Base-by-base conservation (phyloP, 2,888 invertebrate genomes). In the Poecilus cupreus region DNA sequence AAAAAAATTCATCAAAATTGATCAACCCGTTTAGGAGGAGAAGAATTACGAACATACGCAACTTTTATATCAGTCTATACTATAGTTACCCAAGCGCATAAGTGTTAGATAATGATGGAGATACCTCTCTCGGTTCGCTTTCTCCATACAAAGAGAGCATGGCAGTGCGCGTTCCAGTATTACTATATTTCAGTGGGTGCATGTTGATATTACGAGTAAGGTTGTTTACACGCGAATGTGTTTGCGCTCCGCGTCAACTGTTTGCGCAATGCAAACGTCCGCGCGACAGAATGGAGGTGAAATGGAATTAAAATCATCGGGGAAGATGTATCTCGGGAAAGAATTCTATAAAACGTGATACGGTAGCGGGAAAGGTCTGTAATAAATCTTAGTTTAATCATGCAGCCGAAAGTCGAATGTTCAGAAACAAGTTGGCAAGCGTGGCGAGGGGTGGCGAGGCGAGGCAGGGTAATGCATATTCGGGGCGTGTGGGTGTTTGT, bases 321-420 rank as follows among this genome's bases (percentile, higher is more conserved):
- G 37, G 64, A 68, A 68, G 37, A 37, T 18, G 64, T 68, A 68
- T 37, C 64, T 18, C 18, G 16, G 37, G 37, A 68, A 68, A 68
- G 64, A 68, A 68, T 68, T 68, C 32, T 68, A 32, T 32, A 32
- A 51, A 32, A 18, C 64, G 64, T 68, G 37, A 68, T 32, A 68
- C 16, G 64, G 64, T 68, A 37, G 64, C 64, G 16, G 51, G 64
- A 68, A 68, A 68, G 64, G 64, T n/a, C 13, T 16, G 64, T 18
- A 13, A 68, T 68, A 68, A 68, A 68, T 68, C 64, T 68, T 68
- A 68, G 64, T 68, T 68, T 68, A 68, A 68, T 68, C 64, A 68
- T 68, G 64, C 64, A 68, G 64, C 37, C 64, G 64, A 68, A 68
- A 68, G 64, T 68, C 64, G 64, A 68, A 68, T 68, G 64, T 68